These are phyloP conservation scores for Pseudolaguvia tuberculata DNA, from an alignment of 2,113 vertebrate genomes.

Conservation along the genomic window DNA sequence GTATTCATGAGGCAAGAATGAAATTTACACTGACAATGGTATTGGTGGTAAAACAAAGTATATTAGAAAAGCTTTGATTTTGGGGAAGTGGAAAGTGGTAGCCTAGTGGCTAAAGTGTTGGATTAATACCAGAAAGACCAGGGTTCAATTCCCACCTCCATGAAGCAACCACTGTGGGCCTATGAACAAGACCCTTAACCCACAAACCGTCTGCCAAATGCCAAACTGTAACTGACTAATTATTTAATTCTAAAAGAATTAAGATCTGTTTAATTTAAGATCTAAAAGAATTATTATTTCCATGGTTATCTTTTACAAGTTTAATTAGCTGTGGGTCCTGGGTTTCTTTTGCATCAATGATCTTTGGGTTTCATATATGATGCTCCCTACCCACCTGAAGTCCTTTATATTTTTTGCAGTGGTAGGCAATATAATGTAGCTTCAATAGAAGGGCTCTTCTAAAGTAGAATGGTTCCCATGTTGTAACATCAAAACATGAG, in stretches of 20 bases:
- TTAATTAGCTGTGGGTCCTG: not conserved
- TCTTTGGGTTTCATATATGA: not conserved
- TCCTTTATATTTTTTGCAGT: slow-evolving; percentile 12
- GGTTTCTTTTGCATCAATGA: not conserved
- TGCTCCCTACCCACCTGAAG: not conserved
- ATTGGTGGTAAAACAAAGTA: not conserved
- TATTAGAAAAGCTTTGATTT: not conserved
- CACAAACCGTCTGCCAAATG: too few relatives aligned
- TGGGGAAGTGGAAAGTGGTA: too few relatives aligned
- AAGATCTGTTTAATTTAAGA: too few relatives aligned
- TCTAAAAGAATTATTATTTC: not conserved
- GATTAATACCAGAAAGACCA: too few relatives aligned
- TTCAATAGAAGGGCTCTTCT: slow-evolving; percentile 19
- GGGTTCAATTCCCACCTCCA: too few relatives aligned
- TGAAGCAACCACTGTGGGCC: too few relatives aligned
- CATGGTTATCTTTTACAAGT: not conserved
- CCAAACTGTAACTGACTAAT: too few relatives aligned
- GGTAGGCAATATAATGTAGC: slow-evolving; percentile 44
- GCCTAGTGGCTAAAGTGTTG: too few relatives aligned
- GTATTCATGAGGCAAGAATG: not conserved
- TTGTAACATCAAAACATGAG: slow-evolving; percentile 30
- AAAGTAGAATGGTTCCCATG: slow-evolving; percentile 34
- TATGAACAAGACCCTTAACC: too few relatives aligned
- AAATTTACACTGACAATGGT: not conserved
- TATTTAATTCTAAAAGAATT: too few relatives aligned